Percentiles rank a stretch among this genome's conserved stretches.
Evolutionary conservation across 1,140 invertebrate genomes (phyloP).

Genomic region (Gonatopus flavifemur): DNA sequence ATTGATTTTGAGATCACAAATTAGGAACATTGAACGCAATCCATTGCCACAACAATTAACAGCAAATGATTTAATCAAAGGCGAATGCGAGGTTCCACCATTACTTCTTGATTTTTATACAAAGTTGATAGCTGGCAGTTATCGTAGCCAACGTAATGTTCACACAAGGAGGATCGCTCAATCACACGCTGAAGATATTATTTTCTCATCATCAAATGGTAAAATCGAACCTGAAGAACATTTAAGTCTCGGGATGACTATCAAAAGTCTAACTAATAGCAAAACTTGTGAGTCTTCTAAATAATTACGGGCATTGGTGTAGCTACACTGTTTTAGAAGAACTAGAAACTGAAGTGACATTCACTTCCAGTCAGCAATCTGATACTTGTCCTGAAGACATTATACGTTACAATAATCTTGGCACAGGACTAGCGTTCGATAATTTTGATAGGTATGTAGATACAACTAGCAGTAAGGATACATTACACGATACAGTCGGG

Average conservation of each 20-base stretch:
- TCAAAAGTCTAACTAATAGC: constrained; percentile 39
- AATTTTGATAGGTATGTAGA: constrained; percentile 54
- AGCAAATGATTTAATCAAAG: constrained; percentile 15
- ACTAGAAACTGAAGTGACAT: constrained; percentile 33
- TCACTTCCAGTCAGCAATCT: constrained; percentile 1
- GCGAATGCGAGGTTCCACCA: constrained; percentile 22
- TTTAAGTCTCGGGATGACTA: constrained; percentile 31
- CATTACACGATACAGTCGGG: no score
- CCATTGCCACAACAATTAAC: constrained; percentile 19
- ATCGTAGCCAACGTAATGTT: background rate
- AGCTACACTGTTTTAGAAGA: constrained; percentile 33
- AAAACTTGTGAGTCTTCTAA: constrained; percentile 38
- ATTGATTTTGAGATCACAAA: constrained; percentile 21
- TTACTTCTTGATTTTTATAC: constrained; percentile 21
- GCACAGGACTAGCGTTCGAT: constrained; percentile 41
- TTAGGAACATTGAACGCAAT: constrained; percentile 12
- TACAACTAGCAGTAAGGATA: constrained; percentile 47
- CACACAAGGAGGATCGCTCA: constrained; percentile 2
- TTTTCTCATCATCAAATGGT: constrained; percentile 19
- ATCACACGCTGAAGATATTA: constrained; percentile 16
- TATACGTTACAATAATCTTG: constrained; percentile 14
- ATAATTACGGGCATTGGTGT: constrained; percentile 35
- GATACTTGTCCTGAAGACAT: constrained; percentile 32
- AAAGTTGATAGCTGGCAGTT: constrained; percentile 6
- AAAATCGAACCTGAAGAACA: constrained; percentile 39